A percentile compares a stretch with the other conserved stretches of the same genome.
Conservation (phyloP, 30 jellyfish, hydroid and myxozoan species). For the Hydra vulgaris region DNA sequence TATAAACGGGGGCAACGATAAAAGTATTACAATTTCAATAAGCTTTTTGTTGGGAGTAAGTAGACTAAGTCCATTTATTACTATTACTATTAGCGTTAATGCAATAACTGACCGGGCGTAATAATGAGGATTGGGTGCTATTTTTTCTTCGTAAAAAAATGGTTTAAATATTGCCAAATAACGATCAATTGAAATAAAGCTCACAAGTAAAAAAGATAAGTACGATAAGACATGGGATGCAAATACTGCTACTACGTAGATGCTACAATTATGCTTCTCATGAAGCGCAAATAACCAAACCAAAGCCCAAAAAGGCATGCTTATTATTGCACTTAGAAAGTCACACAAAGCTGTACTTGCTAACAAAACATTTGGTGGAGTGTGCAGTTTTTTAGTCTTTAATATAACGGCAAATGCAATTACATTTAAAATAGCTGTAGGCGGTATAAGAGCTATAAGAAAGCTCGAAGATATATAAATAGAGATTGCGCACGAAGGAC, state of each 20-base stretch:
- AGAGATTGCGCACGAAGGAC: neutral
- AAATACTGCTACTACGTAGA: constrained; percentile 3
- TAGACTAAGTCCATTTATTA: neutral
- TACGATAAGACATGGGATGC: neutral
- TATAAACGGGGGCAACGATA: neutral
- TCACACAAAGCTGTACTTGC: constrained; percentile 2
- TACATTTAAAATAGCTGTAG: constrained; percentile 5
- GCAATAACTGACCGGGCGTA: neutral
- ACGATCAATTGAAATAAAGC: constrained; percentile 20
- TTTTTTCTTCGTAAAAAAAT: constrained; percentile 1
- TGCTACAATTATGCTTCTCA: neutral
- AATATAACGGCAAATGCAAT: neutral
- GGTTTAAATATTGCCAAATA: constrained; percentile 22
- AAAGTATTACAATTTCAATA: neutral
- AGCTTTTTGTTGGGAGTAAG: neutral
- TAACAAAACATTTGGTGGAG: constrained; percentile 6
- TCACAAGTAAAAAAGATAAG: constrained; percentile 10
- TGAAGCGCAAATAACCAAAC: neutral
- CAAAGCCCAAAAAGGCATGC: neutral
- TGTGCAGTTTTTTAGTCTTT: constrained; percentile 7
- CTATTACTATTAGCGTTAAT: neutral
- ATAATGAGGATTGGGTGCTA: neutral
- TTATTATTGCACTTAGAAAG: neutral
- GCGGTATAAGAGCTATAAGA: constrained; percentile 1
- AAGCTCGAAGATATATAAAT: neutral